These are phyloP conservation scores for Cliona cf. orientalis DNA, from an alignment of 37 sponge, comb jelly and placozoan genomes.

Conservation along the genomic window DNA sequence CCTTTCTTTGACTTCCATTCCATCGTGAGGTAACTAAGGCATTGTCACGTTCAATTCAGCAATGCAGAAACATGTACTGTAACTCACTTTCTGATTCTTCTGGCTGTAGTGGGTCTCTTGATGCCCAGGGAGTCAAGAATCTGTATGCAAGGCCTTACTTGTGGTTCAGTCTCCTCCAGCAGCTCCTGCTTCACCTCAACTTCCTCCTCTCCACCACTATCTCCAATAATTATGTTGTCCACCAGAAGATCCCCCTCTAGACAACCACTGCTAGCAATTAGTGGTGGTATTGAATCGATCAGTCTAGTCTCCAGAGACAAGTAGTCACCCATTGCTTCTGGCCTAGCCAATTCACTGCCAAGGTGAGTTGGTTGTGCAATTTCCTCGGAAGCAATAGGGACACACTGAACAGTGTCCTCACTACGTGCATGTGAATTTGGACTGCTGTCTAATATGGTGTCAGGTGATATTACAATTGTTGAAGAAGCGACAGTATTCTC, in stretches of 20 bases:
- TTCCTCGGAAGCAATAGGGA: too few species aligned
- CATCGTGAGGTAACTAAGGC: slow-evolving; percentile 57
- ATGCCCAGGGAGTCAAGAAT: slow-evolving; percentile 74
- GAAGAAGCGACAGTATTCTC: too few species aligned
- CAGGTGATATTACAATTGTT: too few species aligned
- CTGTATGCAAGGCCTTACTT: slow-evolving; percentile 60
- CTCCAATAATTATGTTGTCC: background rate
- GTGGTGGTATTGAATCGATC: background rate
- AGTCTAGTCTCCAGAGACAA: too few species aligned
- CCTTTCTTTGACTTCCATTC: slow-evolving; percentile 62
- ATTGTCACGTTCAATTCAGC: background rate
- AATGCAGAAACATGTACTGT: background rate
- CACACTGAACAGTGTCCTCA: too few species aligned
- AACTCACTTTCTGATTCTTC: slow-evolving; percentile 45
- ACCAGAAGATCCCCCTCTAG: background rate
- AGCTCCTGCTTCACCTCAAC: background rate
- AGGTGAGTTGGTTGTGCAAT: too few species aligned
- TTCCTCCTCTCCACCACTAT: background rate
- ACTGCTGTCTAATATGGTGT: too few species aligned
- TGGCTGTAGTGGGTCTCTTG: slow-evolving; percentile 26
- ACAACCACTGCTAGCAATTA: slow-evolving; percentile 2
- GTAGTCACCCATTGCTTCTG: too few species aligned
- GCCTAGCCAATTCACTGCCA: too few species aligned
- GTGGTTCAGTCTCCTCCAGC: background rate
- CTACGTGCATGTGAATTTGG: too few species aligned